Base-by-base conservation (phyloP, 2,113 vertebrate species). In the Eidolon helvum region DNA sequence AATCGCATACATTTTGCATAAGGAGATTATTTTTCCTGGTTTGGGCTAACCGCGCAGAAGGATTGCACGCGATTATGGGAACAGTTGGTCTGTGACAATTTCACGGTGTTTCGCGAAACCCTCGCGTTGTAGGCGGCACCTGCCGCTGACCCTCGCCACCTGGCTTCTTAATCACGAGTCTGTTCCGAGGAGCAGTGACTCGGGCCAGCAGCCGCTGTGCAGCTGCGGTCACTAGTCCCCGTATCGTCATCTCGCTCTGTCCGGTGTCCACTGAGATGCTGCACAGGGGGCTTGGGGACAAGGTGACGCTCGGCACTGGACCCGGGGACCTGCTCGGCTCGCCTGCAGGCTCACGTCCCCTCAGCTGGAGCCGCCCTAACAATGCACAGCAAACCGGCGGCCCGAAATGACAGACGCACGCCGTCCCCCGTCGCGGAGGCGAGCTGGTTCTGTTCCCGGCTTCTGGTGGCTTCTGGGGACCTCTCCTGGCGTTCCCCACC, bases 1-100 rank as follows among this genome's bases (percentile, higher is more conserved):
- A 97, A 97, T 92, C 77, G 0, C 50, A 48, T 83, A 38, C 53
- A 96, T 97, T 96, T 96, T 95, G 97, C 71, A 87, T 87, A 92
- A 93, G 90, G 75, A 96, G 97, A 97, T 98, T 77, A 97, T 87
- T 97, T 96, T 75, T 97, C 74, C 21, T 38, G 95, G 90, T 94
- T 83, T 68, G 90, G 35, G 45, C 35, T 35, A 95, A 71, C 45
- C 38, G 74, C 12, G 19, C 85, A 57, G 86, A 98, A 95, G 96
- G 91, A 96, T 14, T 57, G 30, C 57, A 57, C 69, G 50, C 50
- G 91, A 98, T 80, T 83, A 82, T 55, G 88, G 50, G 19, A 86
- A 40, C 38, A 87, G 14, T 89, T 90, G 94, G 66, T 68, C 75
- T 30, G 72, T 55, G 82, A 95, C 78, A 94, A 82, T 53, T 16